phyloP scores from a whole-genome alignment of 2,888 invertebrate genomes.

The Torymus aiolomorphi region DNA sequence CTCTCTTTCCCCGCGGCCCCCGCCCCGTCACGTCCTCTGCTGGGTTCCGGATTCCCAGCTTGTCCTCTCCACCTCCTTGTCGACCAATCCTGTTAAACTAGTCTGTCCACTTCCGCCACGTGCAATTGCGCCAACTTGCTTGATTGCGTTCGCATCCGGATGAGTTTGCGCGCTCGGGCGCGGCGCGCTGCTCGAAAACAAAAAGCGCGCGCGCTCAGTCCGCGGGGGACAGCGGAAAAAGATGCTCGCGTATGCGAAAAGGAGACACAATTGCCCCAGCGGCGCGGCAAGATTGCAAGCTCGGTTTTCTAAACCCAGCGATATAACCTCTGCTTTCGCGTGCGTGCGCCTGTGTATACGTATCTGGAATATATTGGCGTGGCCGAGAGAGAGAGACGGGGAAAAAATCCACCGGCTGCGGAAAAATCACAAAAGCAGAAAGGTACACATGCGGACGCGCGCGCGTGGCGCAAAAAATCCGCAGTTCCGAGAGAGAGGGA shows the following conservation, averaged over 20 bases:
- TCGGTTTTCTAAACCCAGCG: no score
- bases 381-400: neutral
- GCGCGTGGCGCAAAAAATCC: neutral
- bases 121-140: constrained; percentile 23
- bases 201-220: neutral
- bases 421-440: neutral
- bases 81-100: constrained; percentile 28
- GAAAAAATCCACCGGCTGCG: neutral
- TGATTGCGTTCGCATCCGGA: constrained; percentile 21
- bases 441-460: neutral
- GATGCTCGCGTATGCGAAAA: no score
- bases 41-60: neutral
- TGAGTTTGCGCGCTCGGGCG: neutral
- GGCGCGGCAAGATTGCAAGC: no score
- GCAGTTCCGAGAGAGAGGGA: neutral
- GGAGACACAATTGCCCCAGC: no score
- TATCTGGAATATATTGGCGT: no score
- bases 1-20: neutral
- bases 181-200: neutral
- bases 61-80: neutral
- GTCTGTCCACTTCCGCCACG: constrained; percentile 19
- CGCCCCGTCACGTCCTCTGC: neutral
- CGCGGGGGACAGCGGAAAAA: no score
- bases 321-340: no score
- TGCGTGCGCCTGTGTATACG: no score